phyloP scores from a whole-genome alignment of 1,140 invertebrate species.

The Aplysia californica region DNA sequence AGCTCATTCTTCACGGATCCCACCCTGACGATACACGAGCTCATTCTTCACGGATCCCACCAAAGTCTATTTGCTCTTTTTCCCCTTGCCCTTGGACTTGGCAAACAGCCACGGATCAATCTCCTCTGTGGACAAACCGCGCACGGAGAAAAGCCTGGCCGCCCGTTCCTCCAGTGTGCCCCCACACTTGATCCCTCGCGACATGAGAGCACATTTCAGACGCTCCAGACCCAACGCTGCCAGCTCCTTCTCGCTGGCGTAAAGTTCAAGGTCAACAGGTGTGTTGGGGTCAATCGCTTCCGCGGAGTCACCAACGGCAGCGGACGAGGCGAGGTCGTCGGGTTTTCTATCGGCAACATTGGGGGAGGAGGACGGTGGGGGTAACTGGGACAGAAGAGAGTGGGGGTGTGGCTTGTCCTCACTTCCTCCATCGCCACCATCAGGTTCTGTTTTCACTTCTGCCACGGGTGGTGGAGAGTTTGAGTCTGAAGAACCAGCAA shows the following conservation, averaged over 20 bases:
- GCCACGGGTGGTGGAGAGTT: too few relatives aligned
- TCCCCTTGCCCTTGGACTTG: conserved; percentile 53
- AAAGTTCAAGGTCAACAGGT: conserved; percentile 53
- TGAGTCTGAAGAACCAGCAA: too few relatives aligned
- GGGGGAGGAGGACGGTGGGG: not conserved
- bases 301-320: not conserved
- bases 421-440: not conserved
- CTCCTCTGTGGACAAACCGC: conserved; percentile 59
- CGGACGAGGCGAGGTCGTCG: not conserved
- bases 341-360: not conserved
- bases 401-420: not conserved
- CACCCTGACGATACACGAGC: too few relatives aligned
- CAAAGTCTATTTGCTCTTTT: conserved; percentile 42
- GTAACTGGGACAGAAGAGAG: not conserved
- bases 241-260: conserved; percentile 49
- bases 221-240: conserved; percentile 63
- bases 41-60: too few relatives aligned
- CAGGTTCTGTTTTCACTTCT: not conserved
- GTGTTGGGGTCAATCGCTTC: not conserved
- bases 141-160: conserved; percentile 65
- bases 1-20: too few relatives aligned
- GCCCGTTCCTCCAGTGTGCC: conserved; percentile 67
- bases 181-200: conserved; percentile 67
- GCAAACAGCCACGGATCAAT: conserved; percentile 63
- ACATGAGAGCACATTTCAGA: conserved; percentile 62